Base-by-base conservation (phyloP, 2,888 invertebrate species). In the Salticus scenicus region DNA sequence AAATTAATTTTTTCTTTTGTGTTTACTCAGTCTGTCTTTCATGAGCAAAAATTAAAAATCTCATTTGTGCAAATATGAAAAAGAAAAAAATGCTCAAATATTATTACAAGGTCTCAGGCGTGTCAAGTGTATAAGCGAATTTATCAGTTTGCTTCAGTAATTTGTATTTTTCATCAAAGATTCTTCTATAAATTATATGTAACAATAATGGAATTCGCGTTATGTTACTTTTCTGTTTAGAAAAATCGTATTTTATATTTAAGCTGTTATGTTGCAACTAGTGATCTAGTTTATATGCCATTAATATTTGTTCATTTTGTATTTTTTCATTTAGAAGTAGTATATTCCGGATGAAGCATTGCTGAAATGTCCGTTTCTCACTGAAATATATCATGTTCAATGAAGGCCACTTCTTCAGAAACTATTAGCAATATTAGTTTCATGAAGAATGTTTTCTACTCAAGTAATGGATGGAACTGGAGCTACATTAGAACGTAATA, bases 361-460 rank as follows among this genome's bases (percentile, higher is more conserved):
- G 1, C 1, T 24, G 7, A 24, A 24, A 24, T 57, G 57, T 1
- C 24, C 4, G 20, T 7, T 24, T 5, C 24, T 57, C 7, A 24
- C 4, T 24, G 57, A 57, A 24, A 24, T 57, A n/a, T n/a, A n/a
- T 57, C 7, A 24, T 24, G 12, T 57, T 24, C 24, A 57, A 57
- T 57, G 57, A 57, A 20, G 17, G 24, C 57, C 17, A 17, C 42
- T 14, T 2, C 57, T 57, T 57, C 57, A 1, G 57, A 7, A 24
- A 57, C 57, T 57, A 57, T 57, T 57, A 57, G 57, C 8, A 24
- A 57, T 57, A 24, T 24, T 57, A 57, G 57, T 57, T 57, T 57
- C 57, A 20, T 57, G 57, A 57, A 57, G 57, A 57, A 57, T 57
- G 57, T 5, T 24, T 24, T 24, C 20, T 57, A 24, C 57, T 4